A percentile compares a stretch with the other conserved stretches of the same genome.
Evolutionary conservation across 2,113 vertebrate genomes (phyloP).

Genomic region (Origma solitaria): DNA sequence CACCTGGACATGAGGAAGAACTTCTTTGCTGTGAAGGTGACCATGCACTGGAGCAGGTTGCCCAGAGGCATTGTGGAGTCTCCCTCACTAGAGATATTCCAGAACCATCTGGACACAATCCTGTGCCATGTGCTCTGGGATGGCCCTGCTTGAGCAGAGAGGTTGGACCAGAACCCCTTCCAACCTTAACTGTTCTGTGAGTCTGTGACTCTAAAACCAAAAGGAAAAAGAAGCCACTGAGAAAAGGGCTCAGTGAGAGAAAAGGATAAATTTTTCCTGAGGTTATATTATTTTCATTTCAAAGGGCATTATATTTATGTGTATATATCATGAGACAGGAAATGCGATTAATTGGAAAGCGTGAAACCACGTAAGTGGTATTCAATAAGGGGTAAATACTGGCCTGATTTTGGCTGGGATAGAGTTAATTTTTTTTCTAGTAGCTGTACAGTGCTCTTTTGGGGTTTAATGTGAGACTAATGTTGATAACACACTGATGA

Average conservation of each 20-base stretch:
- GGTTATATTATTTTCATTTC: not conserved
- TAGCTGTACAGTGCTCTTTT: not conserved
- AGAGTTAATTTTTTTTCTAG: not conserved
- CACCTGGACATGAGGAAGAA: not conserved
- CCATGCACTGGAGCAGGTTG: not conserved
- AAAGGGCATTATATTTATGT: not conserved
- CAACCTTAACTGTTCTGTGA: not conserved
- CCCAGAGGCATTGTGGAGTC: no score
- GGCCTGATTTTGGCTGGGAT: not conserved
- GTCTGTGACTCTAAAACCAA: not conserved
- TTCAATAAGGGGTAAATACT: not conserved
- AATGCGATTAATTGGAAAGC: not conserved
- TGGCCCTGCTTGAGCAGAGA: not conserved
- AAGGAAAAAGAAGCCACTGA: not conserved
- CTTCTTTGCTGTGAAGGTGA: not conserved
- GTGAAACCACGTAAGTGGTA: not conserved
- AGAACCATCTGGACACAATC: not conserved
- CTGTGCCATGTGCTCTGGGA: accelerated
- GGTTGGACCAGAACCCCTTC: not conserved
- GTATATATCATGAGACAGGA: not conserved
- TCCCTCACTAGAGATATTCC: not conserved
- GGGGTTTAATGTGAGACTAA: not conserved
- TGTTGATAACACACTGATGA: not conserved
- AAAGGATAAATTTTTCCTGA: not conserved
- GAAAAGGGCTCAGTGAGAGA: not conserved